Percentiles rank a stretch among this genome's conserved stretches.
phyloP scores from a whole-genome alignment of 2,888 invertebrate species.

The Drosophila anomalipes region DNA sequence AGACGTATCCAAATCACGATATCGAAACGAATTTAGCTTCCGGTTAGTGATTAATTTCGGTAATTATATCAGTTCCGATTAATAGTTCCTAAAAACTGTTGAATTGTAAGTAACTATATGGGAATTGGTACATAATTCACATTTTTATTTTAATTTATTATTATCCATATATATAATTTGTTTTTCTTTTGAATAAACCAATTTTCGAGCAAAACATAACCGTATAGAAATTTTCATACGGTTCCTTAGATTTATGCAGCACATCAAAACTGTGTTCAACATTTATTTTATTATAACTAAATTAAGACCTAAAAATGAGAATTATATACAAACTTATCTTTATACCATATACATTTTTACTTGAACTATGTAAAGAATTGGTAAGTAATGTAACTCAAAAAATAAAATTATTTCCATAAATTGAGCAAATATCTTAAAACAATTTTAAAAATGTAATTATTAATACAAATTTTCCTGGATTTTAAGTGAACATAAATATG shows the following conservation, averaged over 20 bases:
- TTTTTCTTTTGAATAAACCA: not conserved
- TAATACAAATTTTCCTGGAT: not conserved
- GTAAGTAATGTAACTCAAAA: not conserved
- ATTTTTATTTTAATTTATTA: not conserved
- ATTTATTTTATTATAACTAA: too few species aligned
- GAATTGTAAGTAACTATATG: not conserved
- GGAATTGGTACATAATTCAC: not conserved
- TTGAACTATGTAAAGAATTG: too few species aligned
- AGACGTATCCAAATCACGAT: too few species aligned
- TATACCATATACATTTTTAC: too few species aligned
- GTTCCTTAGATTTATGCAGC: not conserved
- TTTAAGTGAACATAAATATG: too few species aligned
- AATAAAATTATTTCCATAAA: not conserved
- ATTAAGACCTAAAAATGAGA: too few species aligned
- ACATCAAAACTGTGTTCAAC: not conserved
- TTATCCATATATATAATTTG: not conserved
- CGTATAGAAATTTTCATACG: not conserved
- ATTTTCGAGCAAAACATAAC: not conserved
- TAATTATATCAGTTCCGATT: not conserved
- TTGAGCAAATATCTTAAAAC: not conserved
- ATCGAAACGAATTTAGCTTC: not conserved
- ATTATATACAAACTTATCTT: too few species aligned
- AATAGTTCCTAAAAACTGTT: not conserved
- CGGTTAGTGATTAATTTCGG: not conserved
- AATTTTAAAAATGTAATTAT: not conserved